A percentile compares a stretch with the other conserved stretches of the same genome.
Conservation (phyloP, 64 coral and sea anemone genomes). For the Hydrozoanthus tunicans region DNA sequence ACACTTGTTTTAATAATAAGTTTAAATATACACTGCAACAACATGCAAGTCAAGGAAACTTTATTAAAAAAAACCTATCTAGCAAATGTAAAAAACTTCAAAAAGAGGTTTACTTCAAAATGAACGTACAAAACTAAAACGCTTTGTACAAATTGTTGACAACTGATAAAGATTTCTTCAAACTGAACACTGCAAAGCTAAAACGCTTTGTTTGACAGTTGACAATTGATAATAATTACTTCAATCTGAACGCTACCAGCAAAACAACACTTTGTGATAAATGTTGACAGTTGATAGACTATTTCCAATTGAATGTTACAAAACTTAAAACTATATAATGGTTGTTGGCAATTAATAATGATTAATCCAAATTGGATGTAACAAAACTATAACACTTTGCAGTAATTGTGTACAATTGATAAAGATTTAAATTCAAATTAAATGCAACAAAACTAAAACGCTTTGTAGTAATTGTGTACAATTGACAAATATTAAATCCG, state of each 20-base stretch:
- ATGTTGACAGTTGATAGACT: no score
- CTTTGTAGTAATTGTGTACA: background rate
- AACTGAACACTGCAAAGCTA: conserved; percentile 21
- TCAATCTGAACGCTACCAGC: no score
- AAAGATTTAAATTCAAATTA: background rate
- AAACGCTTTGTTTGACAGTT: conserved; percentile 14
- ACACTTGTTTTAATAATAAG: no score
- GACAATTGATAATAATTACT: no score
- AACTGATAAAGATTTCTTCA: background rate
- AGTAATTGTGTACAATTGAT: background rate
- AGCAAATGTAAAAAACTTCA: no score
- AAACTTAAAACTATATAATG: background rate
- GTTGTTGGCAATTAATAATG: background rate
- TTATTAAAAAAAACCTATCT: no score
- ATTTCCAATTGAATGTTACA: background rate
- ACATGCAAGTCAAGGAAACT: no score
- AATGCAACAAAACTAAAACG: conserved; percentile 16
- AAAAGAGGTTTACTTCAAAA: no score
- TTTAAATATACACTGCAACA: no score
- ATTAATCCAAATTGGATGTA: background rate
- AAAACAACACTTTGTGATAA: no score
- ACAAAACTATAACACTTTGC: conserved; percentile 27
- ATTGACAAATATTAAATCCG: background rate
- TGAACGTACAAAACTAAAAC: conserved; percentile 31
- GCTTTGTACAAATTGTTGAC: background rate